These are phyloP conservation scores for Sylvia borin DNA, from an alignment of 2,797 vertebrate species.

Conservation along the genomic window DNA sequence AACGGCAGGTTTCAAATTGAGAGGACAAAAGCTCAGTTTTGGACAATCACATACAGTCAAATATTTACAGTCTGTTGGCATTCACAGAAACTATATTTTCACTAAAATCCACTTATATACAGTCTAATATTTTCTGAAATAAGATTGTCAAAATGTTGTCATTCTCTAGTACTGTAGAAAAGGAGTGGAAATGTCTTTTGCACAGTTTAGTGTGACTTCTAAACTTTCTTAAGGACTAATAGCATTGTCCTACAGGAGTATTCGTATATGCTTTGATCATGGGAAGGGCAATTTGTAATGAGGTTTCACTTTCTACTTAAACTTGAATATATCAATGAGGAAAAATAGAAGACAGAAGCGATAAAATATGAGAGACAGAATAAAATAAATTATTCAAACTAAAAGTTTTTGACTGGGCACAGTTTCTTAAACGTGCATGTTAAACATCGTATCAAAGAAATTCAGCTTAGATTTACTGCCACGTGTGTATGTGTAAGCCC, in stretches of 20 bases:
- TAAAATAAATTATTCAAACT: neutral
- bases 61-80: neutral
- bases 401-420: neutral
- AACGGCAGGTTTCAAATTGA: neutral
- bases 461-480: neutral
- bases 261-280: neutral
- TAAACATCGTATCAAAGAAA: neutral
- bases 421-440: neutral
- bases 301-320: neutral
- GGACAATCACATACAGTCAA: too few relatives aligned
- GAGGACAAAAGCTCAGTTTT: neutral
- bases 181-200: neutral
- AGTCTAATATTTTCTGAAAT: neutral
- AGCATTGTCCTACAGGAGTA: neutral
- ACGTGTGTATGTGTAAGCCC: fast-evolving
- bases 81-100: neutral
- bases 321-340: neutral
- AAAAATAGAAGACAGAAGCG: neutral
- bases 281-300: neutral
- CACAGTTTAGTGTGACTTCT: neutral
- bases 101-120: neutral
- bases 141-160: neutral
- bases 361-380: neutral
- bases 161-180: neutral
- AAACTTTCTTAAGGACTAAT: neutral